phyloP scores from a whole-genome alignment of 1,140 invertebrate species.

The Heliothis subflexa region DNA sequence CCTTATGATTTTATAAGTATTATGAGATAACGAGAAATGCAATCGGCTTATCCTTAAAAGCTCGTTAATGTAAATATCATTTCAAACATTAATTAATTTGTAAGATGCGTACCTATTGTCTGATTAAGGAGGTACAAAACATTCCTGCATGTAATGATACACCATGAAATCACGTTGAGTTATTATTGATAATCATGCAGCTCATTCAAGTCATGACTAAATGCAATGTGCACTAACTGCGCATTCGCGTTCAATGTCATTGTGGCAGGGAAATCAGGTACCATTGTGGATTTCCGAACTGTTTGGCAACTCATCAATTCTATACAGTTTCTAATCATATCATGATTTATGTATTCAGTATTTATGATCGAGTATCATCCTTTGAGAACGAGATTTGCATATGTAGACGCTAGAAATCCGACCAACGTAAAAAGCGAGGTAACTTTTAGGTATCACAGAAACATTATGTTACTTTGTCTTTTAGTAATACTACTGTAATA shows the following conservation, averaged over 20 bases:
- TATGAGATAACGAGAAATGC: no score
- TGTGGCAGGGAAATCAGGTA: not conserved
- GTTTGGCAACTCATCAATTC: not conserved
- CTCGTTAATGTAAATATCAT: not conserved
- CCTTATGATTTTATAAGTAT: not conserved
- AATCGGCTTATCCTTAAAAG: not conserved
- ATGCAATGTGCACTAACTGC: slow-evolving; percentile 4
- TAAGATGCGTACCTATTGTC: not conserved
- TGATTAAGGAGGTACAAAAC: not conserved
- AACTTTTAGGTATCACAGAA: no score
- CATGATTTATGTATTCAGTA: not conserved
- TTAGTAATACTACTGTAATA: no score
- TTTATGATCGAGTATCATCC: not conserved
- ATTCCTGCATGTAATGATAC: slow-evolving; percentile 20
- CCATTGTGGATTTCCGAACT: slow-evolving; percentile 18
- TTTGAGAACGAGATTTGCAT: not conserved
- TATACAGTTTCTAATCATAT: not conserved
- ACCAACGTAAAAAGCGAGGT: no score
- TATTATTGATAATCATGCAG: slow-evolving; percentile 23
- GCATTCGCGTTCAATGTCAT: slow-evolving; percentile 17
- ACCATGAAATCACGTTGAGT: slow-evolving; percentile 18
- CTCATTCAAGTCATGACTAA: slow-evolving; percentile 10
- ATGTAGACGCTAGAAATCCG: no score
- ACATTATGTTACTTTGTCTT: no score
- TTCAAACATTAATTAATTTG: no score